Conservation (phyloP, 1,140 invertebrate species). For the Leptopilina boulardi region DNA sequence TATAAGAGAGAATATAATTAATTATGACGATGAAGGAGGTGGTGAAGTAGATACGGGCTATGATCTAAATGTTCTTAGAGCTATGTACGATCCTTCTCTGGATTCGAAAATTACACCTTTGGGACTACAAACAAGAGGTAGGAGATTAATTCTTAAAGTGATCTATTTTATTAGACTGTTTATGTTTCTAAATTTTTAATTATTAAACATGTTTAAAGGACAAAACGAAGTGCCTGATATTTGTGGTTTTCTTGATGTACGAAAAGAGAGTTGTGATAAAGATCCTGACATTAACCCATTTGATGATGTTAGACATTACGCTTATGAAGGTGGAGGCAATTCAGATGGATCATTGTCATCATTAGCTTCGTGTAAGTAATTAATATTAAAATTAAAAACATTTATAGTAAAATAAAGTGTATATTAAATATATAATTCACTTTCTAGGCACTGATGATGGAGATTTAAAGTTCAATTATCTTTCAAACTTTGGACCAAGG, state of each 20-base stretch:
- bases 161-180: neutral
- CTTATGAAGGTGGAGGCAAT: conserved; percentile 97
- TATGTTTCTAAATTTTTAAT: neutral
- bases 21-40: conserved; percentile 97
- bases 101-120: conserved; percentile 70
- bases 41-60: conserved; percentile 96
- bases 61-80: conserved; percentile 92
- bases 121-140: conserved; percentile 71
- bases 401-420: no score
- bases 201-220: conserved; percentile 60
- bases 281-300: conserved; percentile 93
- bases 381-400: neutral
- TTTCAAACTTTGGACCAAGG: conserved; percentile 96
- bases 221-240: conserved; percentile 87
- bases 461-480: conserved; percentile 97
- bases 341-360: conserved; percentile 93
- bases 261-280: conserved; percentile 92
- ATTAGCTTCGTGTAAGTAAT: conserved; percentile 87
- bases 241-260: conserved; percentile 92
- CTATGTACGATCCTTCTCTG: conserved; percentile 79
- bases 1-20: conserved; percentile 97
- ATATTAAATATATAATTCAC: neutral
- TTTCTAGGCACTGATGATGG: conserved; percentile 90
- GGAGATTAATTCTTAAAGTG: conserved; percentile 34
- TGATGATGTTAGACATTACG: conserved; percentile 97